A percentile compares a stretch with the other conserved stretches of the same genome.
phyloP scores from a whole-genome alignment of 2,113 vertebrate species.

The Nansenia antarctica region DNA sequence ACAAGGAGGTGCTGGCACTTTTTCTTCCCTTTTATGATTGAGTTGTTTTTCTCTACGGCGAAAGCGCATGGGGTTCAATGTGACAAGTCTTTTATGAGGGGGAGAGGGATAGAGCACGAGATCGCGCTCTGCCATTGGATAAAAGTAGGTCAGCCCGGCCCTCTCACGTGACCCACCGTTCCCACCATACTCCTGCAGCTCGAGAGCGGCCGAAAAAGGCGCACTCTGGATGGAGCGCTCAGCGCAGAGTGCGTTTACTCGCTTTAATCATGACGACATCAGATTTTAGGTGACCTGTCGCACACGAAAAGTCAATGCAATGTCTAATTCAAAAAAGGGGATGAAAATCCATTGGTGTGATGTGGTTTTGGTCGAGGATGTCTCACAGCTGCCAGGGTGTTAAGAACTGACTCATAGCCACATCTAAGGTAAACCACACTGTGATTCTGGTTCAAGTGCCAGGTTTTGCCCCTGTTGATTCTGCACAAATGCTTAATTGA shows the following conservation, averaged over 20 bases:
- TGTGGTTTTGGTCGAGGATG: too few relatives aligned
- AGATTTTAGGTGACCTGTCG: neutral
- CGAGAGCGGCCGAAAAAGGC: neutral
- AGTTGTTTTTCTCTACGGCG: constrained; percentile 32
- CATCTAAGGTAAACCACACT: too few relatives aligned
- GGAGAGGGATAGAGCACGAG: constrained; percentile 6
- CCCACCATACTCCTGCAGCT: constrained; percentile 8
- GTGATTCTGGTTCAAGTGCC: too few relatives aligned
- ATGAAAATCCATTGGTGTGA: too few relatives aligned
- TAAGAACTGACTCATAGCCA: too few relatives aligned
- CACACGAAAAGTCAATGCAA: too few relatives aligned
- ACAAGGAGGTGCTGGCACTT: neutral
- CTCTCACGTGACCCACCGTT: constrained; percentile 59
- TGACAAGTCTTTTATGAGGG: constrained; percentile 35
- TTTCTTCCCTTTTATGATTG: neutral
- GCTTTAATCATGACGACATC: neutral
- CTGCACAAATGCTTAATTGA: too few relatives aligned
- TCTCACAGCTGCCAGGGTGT: too few relatives aligned
- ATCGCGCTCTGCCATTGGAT: constrained; percentile 56
- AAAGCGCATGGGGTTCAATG: constrained; percentile 66
- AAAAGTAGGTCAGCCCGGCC: constrained; percentile 72
- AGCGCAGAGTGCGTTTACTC: neutral
- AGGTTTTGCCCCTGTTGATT: too few relatives aligned
- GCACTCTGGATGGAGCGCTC: neutral
- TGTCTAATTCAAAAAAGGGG: too few relatives aligned